These are phyloP conservation scores for Delphinapterus leucas DNA, from an alignment of 2,113 vertebrate species.

Conservation along the genomic window DNA sequence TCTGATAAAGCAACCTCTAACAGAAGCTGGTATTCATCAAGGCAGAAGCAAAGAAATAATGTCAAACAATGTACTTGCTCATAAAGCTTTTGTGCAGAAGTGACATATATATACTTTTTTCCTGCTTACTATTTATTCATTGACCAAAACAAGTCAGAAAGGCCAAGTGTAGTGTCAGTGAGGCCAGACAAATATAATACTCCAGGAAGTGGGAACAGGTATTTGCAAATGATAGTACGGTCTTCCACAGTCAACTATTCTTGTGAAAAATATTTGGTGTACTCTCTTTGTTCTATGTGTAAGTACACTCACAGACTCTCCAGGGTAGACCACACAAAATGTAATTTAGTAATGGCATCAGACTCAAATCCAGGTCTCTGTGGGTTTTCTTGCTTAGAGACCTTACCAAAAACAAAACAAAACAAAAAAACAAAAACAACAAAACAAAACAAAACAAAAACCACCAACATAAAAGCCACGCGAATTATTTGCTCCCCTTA, in stretches of 20 bases:
- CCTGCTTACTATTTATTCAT: background rate
- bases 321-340: background rate
- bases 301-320: background rate
- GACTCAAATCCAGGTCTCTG: background rate
- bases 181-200: background rate
- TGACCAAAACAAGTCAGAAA: background rate
- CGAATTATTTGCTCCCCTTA: background rate
- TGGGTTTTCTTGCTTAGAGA: background rate
- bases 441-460: background rate
- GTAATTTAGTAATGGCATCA: background rate
- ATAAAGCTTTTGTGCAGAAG: background rate
- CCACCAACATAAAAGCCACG: background rate
- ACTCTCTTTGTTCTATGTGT: background rate
- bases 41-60: background rate
- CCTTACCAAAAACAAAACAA: background rate
- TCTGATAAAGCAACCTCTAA: background rate
- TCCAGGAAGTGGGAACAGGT: background rate
- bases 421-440: background rate
- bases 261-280: background rate
- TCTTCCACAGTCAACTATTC: background rate
- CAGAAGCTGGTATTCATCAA: background rate
- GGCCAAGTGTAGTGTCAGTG: background rate
- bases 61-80: background rate
- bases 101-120: background rate
- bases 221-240: background rate